phyloP scores from a whole-genome alignment of 2,888 invertebrate genomes.

The Xylophagus ater region DNA sequence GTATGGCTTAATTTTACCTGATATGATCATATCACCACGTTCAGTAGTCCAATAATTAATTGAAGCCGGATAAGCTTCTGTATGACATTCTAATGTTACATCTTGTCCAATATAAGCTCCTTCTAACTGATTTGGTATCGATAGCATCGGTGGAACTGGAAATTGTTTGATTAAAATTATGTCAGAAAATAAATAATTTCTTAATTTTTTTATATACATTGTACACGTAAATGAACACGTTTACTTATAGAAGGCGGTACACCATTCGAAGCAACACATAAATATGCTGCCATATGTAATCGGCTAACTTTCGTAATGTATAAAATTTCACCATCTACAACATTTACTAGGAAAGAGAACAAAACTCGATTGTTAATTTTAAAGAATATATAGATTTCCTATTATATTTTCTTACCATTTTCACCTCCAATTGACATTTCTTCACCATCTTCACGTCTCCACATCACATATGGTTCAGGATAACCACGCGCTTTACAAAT shows the following conservation, averaged over 20 bases:
- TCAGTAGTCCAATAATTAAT: conserved; percentile 93
- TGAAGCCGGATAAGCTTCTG: conserved; percentile 83
- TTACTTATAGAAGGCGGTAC: conserved; percentile 86
- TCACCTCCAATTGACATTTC: conserved; percentile 85
- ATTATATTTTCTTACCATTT: conserved; percentile 49
- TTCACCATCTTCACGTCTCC: conserved; percentile 80
- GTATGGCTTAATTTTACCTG: too few relatives aligned
- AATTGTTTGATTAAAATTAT: conserved; percentile 5
- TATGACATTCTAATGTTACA: conserved; percentile 78
- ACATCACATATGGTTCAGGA: conserved; percentile 87
- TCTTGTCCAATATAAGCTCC: conserved; percentile 82
- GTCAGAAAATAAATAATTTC: neutral
- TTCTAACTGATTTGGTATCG: conserved; percentile 86
- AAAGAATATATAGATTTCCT: neutral
- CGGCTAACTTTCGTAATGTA: conserved; percentile 81
- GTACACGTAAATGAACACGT: conserved; percentile 68
- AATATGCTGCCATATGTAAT: conserved; percentile 84
- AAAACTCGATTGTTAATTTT: too few relatives aligned
- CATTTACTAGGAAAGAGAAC: conserved; percentile 55
- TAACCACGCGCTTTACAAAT: conserved; percentile 80
- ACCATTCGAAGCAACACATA: conserved; percentile 87
- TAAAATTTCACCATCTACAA: conserved; percentile 76
- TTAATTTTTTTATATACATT: conserved; percentile 53
- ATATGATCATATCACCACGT: conserved; percentile 84
- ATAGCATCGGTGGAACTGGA: conserved; percentile 86